Percentiles rank a stretch among this genome's conserved stretches.
Conservation (phyloP, 2,888 invertebrate genomes). For the Axea sp. region DNA sequence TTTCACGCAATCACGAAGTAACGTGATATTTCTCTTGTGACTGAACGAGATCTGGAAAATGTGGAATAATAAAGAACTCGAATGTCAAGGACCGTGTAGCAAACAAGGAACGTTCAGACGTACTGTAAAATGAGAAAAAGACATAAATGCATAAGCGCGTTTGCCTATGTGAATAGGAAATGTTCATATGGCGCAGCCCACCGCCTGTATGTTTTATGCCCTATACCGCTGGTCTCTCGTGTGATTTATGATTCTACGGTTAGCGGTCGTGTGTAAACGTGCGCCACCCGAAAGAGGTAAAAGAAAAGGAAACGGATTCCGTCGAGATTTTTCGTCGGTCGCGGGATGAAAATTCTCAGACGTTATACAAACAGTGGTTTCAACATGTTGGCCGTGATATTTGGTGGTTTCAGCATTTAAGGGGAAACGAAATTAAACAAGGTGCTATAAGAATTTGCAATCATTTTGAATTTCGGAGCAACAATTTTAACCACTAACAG, state of each 20-base stretch:
- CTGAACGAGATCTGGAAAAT: constrained; percentile 46
- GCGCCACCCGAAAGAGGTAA: constrained; percentile 28
- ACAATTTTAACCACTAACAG: too few species aligned
- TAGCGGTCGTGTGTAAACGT: constrained; percentile 48
- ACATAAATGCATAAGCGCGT: constrained; percentile 63
- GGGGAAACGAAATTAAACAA: constrained; percentile 15
- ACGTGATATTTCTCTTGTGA: constrained; percentile 50
- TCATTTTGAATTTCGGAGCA: too few species aligned
- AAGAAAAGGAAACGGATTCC: constrained; percentile 48
- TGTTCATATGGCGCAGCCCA: constrained; percentile 62
- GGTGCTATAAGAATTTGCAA: constrained; percentile 8
- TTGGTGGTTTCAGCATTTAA: constrained; percentile 31
- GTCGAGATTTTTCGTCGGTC: constrained; percentile 63
- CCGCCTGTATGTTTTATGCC: constrained; percentile 66
- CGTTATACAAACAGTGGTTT: constrained; percentile 22
- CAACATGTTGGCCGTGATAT: constrained; percentile 22
- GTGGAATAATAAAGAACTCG: constrained; percentile 46
- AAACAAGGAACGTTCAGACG: constrained; percentile 57
- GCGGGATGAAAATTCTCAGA: constrained; percentile 58
- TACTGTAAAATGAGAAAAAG: constrained; percentile 63
- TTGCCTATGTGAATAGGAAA: constrained; percentile 63
- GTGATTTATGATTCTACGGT: constrained; percentile 65
- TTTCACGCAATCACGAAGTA: constrained; percentile 25
- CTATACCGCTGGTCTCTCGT: constrained; percentile 52
- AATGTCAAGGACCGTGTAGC: constrained; percentile 52